Percentiles rank a stretch among this genome's conserved stretches.
phyloP scores from a whole-genome alignment of 2,797 vertebrate genomes.

The Clarias fuscus region DNA sequence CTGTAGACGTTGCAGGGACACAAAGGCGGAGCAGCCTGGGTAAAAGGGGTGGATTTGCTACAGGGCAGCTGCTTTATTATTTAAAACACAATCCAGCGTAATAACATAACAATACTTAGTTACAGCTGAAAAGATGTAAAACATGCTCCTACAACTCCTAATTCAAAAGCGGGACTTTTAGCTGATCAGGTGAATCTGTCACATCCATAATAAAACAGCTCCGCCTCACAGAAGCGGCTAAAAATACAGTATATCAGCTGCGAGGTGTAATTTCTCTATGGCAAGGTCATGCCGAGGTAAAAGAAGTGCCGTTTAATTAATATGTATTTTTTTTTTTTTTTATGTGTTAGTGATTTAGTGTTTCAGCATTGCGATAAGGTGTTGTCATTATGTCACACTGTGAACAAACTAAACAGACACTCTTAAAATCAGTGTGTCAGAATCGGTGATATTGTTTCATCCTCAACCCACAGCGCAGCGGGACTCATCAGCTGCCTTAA shows the following conservation, averaged over 20 bases:
- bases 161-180: slow-evolving; percentile 46
- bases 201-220: background rate
- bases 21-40: slow-evolving; percentile 66
- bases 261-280: background rate
- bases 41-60: slow-evolving; percentile 60
- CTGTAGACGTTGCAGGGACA: slow-evolving; percentile 80
- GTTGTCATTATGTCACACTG: slow-evolving; percentile 6
- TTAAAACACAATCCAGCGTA: slow-evolving; percentile 78
- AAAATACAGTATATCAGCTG: slow-evolving; percentile 1
- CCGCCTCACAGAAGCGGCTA: background rate
- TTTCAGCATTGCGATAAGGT: background rate
- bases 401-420: slow-evolving; percentile 17
- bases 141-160: slow-evolving; percentile 54
- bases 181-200: slow-evolving; percentile 37
- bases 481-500: slow-evolving; percentile 17
- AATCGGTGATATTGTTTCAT: background rate
- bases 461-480: slow-evolving; percentile 26
- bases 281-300: background rate
- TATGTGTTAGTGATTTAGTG: background rate
- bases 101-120: slow-evolving; percentile 62
- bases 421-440: slow-evolving; percentile 4
- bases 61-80: slow-evolving; percentile 80
- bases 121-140: slow-evolving; percentile 56
- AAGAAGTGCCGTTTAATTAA: background rate
- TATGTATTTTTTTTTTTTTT: background rate